phyloP scores from a whole-genome alignment of 2,797 vertebrate species.

The Cossypha niveicapilla region DNA sequence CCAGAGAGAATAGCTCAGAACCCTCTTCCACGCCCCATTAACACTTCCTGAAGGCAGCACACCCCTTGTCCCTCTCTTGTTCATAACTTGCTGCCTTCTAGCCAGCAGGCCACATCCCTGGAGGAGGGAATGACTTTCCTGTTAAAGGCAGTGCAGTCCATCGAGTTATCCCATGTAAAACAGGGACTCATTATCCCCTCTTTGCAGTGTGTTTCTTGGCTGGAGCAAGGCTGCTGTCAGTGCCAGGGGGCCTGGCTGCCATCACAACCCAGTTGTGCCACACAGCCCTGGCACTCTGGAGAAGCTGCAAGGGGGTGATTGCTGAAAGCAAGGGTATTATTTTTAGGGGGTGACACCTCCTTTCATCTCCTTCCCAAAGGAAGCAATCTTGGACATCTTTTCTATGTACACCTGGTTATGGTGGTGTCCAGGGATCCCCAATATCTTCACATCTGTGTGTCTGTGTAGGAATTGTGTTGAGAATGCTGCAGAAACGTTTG shows the following conservation, averaged over 20 bases:
- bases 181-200: not conserved
- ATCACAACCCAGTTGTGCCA: not conserved
- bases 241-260: not conserved
- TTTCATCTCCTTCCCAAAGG: not conserved
- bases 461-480: not conserved
- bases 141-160: fast-evolving
- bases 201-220: constrained; percentile 26
- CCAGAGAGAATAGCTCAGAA: not conserved
- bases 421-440: not conserved
- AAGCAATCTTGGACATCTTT: not conserved
- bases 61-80: not conserved
- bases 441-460: not conserved
- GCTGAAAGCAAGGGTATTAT: not conserved
- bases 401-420: not conserved
- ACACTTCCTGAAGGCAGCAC: not conserved
- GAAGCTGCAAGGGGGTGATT: not conserved
- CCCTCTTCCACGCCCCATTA: not conserved
- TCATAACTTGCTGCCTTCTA: not conserved
- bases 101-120: not conserved
- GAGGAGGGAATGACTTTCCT: not conserved
- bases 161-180: not conserved
- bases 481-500: not conserved
- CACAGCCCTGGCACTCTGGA: not conserved
- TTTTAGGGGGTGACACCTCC: not conserved
- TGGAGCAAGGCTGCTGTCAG: not conserved